phyloP scores from a whole-genome alignment of 35 echinoderm and acorn worm genomes.

The Amphiura filiformis region DNA sequence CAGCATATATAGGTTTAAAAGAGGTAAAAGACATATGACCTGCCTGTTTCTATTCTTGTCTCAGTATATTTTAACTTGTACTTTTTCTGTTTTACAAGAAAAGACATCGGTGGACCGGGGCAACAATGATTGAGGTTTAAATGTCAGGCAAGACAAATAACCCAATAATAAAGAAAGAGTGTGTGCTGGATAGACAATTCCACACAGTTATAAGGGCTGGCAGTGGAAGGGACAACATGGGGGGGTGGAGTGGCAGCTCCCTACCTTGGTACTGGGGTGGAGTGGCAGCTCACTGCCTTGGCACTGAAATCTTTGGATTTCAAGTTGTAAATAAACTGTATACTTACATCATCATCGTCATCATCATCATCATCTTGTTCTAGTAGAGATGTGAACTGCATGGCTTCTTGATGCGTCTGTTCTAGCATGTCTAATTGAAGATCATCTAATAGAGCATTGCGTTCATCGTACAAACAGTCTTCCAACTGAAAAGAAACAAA shows the following conservation, averaged over 20 bases:
- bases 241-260: too few species aligned
- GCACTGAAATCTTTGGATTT: too few species aligned
- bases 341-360: conserved; percentile 33
- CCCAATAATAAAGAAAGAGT: too few species aligned
- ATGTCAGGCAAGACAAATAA: background rate
- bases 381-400: conserved; percentile 94
- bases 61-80: background rate
- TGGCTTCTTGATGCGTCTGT: conserved; percentile 96
- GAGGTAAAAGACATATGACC: too few species aligned
- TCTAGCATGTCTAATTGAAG: conserved; percentile 96
- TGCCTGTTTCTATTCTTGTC: background rate
- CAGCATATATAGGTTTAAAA: too few species aligned
- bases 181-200: too few species aligned
- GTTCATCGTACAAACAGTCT: conserved; percentile 83
- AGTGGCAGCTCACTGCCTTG: too few species aligned
- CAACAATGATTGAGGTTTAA: background rate
- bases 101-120: background rate
- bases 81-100: background rate
- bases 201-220: too few species aligned
- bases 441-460: conserved; percentile 83
- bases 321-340: background rate
- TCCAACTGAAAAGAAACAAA: conserved; percentile 65
- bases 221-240: too few species aligned
- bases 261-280: too few species aligned
- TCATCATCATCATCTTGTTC: background rate